Conservation (phyloP, 2,113 vertebrate species). For the Paralichthys olivaceus region DNA sequence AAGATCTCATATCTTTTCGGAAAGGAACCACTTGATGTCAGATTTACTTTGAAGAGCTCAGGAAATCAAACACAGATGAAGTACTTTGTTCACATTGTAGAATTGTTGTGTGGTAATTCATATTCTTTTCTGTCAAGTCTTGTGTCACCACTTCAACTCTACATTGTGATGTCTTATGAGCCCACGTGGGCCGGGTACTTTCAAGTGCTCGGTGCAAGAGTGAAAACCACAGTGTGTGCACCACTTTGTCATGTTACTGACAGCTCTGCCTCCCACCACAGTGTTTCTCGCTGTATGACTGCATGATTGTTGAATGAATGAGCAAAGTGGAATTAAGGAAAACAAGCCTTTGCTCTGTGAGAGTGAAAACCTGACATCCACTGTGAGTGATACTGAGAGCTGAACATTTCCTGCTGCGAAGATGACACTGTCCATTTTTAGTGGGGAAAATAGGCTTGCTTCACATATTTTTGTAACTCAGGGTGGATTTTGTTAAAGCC, state of each 20-base stretch:
- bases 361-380: not conserved
- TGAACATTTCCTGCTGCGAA: not conserved
- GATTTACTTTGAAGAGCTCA: constrained; percentile 3
- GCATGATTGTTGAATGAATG: not conserved
- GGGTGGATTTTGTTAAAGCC: not conserved
- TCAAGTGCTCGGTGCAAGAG: constrained; percentile 1
- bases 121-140: not conserved
- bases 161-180: constrained; percentile 1
- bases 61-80: not conserved
- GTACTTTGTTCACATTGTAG: constrained; percentile 7
- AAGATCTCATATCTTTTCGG: not conserved
- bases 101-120: constrained; percentile 3
- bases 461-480: not conserved
- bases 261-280: constrained; percentile 7
- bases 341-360: too few species aligned
- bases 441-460: not conserved
- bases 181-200: not conserved
- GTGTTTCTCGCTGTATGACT: not conserved
- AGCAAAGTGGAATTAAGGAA: not conserved
- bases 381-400: not conserved
- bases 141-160: not conserved
- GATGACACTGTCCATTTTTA: not conserved
- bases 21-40: not conserved
- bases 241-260: not conserved
- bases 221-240: constrained; percentile 13